Evolutionary conservation across 1,140 invertebrate genomes (phyloP), one percentile per base, ranked within the genome.

Genomic region (Thaumetopoea pityocampa): DNA sequence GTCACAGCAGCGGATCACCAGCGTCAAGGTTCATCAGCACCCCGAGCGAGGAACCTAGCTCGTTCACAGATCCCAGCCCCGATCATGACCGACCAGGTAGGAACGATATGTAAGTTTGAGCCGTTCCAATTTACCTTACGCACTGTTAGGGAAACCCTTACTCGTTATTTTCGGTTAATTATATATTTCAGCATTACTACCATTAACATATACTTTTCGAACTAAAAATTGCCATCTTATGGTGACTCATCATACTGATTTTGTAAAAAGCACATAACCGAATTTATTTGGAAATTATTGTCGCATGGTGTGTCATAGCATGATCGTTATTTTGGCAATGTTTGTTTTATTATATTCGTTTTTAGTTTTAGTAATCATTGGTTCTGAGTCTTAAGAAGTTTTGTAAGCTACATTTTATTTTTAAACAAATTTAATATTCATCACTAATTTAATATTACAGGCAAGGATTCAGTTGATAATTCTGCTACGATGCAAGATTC

Each of bases 401-500:
- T n/a, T n/a, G n/a, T n/a, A n/a, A n/a, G n/a, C n/a, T n/a, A n/a
- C n/a, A n/a, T n/a, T n/a, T n/a, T n/a, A n/a, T n/a, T n/a, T n/a
- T n/a, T n/a, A n/a, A n/a, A n/a, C n/a, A n/a, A n/a, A n/a, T n/a
- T n/a, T n/a, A n/a, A n/a, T n/a, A n/a, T n/a, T n/a, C n/a, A n/a
- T n/a, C n/a, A n/a, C n/a, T n/a, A n/a, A n/a, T 26, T 3, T 27
- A 17, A 1, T 26, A 36, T 70, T 72, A 27, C 71, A 85, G 81
- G 77, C 81, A 80, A 66, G 82, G 78, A 79, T 85, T 69, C 74
- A 86, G 85, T 82, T 86, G 85, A 86, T 85, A 85, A 57, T 61
- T 55, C 60, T 55, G 65, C 38, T 47, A 50, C 56, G 51, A 82
- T 76, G 69, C 72, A 64, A 47, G 78, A 69, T 35, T 42, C 68